Evolutionary conservation across 2,888 invertebrate genomes (phyloP).

Genomic region (Diplolepis rosae): DNA sequence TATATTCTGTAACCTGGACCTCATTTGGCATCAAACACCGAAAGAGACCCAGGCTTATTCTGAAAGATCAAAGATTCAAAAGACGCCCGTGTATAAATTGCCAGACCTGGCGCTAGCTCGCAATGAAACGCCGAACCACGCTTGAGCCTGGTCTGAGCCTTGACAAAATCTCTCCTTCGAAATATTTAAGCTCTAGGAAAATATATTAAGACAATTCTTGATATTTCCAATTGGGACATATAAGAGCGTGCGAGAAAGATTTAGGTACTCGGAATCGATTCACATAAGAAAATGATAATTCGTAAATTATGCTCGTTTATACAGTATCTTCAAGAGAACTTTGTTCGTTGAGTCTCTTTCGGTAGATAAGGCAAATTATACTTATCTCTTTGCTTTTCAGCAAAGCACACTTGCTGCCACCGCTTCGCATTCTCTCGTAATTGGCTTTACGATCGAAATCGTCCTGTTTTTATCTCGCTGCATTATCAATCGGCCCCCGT

Average conservation of each 20-base stretch:
- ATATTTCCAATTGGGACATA: not conserved
- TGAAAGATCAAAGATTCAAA: too few species aligned
- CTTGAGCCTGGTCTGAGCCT: too few species aligned
- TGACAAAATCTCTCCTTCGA: too few species aligned
- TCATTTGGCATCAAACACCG: too few species aligned
- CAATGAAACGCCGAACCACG: too few species aligned
- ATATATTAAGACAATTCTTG: slow-evolving; percentile 7
- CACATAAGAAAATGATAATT: slow-evolving; percentile 16
- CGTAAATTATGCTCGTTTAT: slow-evolving; percentile 26
- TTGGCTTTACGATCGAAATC: slow-evolving; percentile 46
- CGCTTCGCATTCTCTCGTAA: slow-evolving; percentile 44
- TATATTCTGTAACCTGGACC: too few species aligned
- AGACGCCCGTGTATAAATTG: too few species aligned
- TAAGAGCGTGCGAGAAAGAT: slow-evolving; percentile 11
- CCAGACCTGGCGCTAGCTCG: too few species aligned
- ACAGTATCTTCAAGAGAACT: slow-evolving; percentile 18
- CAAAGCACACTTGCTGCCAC: slow-evolving; percentile 18
- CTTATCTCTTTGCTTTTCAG: slow-evolving; percentile 45
- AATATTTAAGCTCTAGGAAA: slow-evolving; percentile 5
- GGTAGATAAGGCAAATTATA: slow-evolving; percentile 42
- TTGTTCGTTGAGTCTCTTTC: slow-evolving; percentile 32
- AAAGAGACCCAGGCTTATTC: too few species aligned
- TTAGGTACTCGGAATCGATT: slow-evolving; percentile 8
- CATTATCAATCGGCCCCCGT: slow-evolving; percentile 25
- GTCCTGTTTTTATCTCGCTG: slow-evolving; percentile 7